phyloP scores from a whole-genome alignment of 2,797 vertebrate genomes.

The Sorex maritimensis region DNA sequence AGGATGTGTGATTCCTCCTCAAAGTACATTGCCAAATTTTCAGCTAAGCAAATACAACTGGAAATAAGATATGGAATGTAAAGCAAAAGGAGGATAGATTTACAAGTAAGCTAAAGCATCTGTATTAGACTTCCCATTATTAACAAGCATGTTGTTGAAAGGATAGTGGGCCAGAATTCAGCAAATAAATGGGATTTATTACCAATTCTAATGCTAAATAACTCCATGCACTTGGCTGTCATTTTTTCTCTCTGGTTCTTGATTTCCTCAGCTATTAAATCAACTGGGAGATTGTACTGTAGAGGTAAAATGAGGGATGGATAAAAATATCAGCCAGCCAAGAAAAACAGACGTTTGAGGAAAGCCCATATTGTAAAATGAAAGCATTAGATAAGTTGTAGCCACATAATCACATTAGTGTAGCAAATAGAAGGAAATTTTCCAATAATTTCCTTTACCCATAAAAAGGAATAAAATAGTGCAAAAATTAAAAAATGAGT shows the following conservation, averaged over 20 bases:
- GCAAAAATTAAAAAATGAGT: slow-evolving; percentile 30
- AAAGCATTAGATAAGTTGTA: neutral
- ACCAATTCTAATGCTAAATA: neutral
- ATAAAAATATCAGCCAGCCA: neutral
- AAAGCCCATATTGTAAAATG: slow-evolving; percentile 1
- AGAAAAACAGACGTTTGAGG: neutral
- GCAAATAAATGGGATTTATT: slow-evolving; percentile 30
- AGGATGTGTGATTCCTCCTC: neutral
- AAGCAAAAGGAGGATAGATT: neutral
- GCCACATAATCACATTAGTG: neutral
- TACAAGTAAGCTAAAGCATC: slow-evolving; percentile 26
- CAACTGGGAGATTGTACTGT: neutral
- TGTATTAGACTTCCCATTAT: neutral
- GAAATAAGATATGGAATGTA: slow-evolving; percentile 28
- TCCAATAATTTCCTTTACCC: neutral
- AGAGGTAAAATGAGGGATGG: neutral
- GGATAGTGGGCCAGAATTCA: neutral
- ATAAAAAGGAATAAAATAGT: neutral
- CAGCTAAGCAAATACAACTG: slow-evolving; percentile 18
- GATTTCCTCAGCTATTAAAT: neutral
- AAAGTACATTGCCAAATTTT: slow-evolving; percentile 49
- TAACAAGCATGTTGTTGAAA: neutral
- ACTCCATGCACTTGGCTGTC: neutral
- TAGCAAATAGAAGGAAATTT: neutral
- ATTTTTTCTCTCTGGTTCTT: slow-evolving; percentile 39